Percentiles rank a stretch among this genome's conserved stretches.
Conservation (phyloP, 2,797 vertebrate species). For the Manis crassicaudata region DNA sequence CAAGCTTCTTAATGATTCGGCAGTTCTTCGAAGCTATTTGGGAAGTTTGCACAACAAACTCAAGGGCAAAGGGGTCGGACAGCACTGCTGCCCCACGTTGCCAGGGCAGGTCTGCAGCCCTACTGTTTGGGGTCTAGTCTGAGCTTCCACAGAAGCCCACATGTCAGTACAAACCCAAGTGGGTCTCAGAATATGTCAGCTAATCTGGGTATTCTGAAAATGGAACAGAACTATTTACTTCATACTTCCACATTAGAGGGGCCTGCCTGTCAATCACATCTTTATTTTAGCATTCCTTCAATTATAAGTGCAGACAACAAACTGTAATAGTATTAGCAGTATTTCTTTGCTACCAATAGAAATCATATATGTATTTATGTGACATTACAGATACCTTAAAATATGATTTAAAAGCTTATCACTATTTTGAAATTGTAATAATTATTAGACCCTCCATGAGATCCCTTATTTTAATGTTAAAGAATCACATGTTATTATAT, state of each 20-base stretch:
- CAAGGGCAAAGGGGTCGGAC: background rate
- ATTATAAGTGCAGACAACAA: background rate
- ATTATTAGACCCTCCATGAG: background rate
- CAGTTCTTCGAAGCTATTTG: background rate
- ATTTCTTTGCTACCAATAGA: background rate
- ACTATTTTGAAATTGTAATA: background rate
- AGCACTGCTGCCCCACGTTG: fast-evolving
- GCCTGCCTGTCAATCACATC: background rate
- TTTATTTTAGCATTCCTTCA: background rate
- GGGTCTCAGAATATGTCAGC: background rate
- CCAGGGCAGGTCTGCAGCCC: background rate
- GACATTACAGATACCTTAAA: background rate
- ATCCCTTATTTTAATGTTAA: constrained; percentile 18
- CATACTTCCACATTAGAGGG: background rate
- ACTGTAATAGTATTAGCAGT: background rate
- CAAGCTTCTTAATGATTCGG: background rate
- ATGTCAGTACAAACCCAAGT: background rate
- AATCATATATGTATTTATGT: background rate
- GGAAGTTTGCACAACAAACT: background rate
- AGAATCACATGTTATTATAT: background rate
- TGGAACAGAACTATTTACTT: background rate
- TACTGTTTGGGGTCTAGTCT: background rate
- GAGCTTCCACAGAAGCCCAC: background rate
- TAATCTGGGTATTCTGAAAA: background rate
- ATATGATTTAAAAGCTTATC: background rate